Conservation (phyloP, 2,797 vertebrate species). For the Tragopan temminckii region DNA sequence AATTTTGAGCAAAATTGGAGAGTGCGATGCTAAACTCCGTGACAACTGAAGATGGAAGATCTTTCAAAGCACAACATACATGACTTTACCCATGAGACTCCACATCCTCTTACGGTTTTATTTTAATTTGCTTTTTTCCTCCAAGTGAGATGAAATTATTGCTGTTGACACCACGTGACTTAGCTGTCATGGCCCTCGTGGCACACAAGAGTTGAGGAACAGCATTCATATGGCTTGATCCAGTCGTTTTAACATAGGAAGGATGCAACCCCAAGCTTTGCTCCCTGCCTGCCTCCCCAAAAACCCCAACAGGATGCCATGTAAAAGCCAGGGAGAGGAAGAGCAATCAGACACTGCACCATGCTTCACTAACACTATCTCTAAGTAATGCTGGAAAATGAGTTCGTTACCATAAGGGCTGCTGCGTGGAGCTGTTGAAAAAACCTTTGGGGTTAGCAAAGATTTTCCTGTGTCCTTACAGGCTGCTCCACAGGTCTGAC, state of each 20-base stretch:
- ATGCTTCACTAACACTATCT: background rate
- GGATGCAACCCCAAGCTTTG: background rate
- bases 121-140: background rate
- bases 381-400: background rate
- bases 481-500: background rate
- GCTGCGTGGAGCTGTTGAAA: background rate
- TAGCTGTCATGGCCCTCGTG: background rate
- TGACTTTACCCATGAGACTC: accelerated
- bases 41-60: background rate
- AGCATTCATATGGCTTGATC: background rate
- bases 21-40: background rate
- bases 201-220: background rate
- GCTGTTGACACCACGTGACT: background rate
- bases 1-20: background rate
- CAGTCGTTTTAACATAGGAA: background rate
- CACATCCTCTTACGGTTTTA: background rate
- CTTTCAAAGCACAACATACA: background rate
- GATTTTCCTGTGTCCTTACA: slow-evolving; percentile 21
- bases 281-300: background rate
- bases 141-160: background rate
- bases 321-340: background rate
- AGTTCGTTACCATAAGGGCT: background rate
- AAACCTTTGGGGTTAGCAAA: background rate
- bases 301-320: background rate
- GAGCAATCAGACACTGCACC: background rate